These are phyloP conservation scores for Eulemur rubriventer DNA, from an alignment of 2,797 vertebrate species.

Conservation along the genomic window DNA sequence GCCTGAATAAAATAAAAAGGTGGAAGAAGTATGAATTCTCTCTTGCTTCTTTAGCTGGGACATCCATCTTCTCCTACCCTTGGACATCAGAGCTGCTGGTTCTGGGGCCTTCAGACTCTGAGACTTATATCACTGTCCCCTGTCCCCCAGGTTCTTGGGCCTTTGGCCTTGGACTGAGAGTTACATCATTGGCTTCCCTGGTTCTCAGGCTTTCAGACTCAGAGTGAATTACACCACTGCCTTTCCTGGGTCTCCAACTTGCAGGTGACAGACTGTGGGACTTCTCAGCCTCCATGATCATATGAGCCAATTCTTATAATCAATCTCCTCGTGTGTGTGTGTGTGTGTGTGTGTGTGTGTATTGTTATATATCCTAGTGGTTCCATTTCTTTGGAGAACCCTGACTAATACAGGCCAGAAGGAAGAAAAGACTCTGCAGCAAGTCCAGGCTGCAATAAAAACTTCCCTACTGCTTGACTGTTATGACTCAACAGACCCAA, in stretches of 20 bases:
- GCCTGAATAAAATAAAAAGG: not conserved
- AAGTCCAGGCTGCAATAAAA: not conserved
- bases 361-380: not conserved
- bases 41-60: not conserved
- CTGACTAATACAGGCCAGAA: not conserved
- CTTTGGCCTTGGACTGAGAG: not conserved
- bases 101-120: not conserved
- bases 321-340: not conserved
- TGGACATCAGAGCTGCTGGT: not conserved
- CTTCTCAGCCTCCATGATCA: not conserved
- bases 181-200: not conserved
- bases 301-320: not conserved
- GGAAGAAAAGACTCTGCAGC: not conserved
- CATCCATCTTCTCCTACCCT: not conserved
- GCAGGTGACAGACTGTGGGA: not conserved
- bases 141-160: not conserved
- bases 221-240: not conserved
- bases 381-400: not conserved
- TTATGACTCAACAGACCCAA: not conserved
- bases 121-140: not conserved
- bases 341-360: no score
- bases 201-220: not conserved
- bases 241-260: not conserved
- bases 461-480: not conserved
- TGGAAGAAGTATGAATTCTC: not conserved